Percentiles rank a stretch among this genome's conserved stretches.
phyloP scores from a whole-genome alignment of 2,797 vertebrate species.

The Notolepis coatsorum region DNA sequence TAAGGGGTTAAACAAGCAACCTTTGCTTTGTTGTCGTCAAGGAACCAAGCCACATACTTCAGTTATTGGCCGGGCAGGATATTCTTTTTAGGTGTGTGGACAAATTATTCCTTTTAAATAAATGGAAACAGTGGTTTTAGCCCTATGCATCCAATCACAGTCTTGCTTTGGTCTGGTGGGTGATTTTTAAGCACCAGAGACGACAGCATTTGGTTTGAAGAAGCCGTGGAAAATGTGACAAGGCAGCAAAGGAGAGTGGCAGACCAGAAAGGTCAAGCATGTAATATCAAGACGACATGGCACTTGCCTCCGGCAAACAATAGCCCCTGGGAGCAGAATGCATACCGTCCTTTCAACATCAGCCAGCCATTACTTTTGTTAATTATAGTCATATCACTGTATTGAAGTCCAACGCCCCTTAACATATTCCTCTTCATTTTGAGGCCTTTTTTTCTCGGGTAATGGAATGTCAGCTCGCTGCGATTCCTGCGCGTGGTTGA shows the following conservation, averaged over 20 bases:
- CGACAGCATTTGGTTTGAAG: slow-evolving; percentile 61
- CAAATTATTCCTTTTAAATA: slow-evolving; percentile 13
- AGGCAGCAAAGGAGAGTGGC: slow-evolving; percentile 33
- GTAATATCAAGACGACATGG: slow-evolving; percentile 75
- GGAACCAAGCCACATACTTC: background rate
- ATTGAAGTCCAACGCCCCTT: slow-evolving; percentile 84
- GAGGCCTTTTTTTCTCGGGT: slow-evolving; percentile 84
- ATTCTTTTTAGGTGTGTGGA: background rate
- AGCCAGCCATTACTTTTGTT: slow-evolving; percentile 82
- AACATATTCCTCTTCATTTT: slow-evolving; percentile 90
- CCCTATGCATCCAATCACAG: slow-evolving; percentile 14
- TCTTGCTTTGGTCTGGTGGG: slow-evolving; percentile 7
- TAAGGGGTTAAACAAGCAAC: no score
- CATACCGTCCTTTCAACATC: slow-evolving; percentile 64
- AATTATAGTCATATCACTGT: slow-evolving; percentile 88
- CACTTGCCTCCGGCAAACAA: slow-evolving; percentile 73
- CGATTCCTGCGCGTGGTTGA: slow-evolving; percentile 83
- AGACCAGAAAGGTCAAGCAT: slow-evolving; percentile 80
- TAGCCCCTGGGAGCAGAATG: slow-evolving; percentile 68
- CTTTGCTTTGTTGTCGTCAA: background rate
- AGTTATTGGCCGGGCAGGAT: background rate
- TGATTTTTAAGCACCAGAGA: slow-evolving; percentile 37
- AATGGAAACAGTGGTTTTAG: slow-evolving; percentile 21
- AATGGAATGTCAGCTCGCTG: slow-evolving; percentile 91
- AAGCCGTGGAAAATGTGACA: slow-evolving; percentile 39